A percentile compares a stretch with the other conserved stretches of the same genome.
Conservation (phyloP, 2,113 vertebrate species). For the Crocuta crocuta region DNA sequence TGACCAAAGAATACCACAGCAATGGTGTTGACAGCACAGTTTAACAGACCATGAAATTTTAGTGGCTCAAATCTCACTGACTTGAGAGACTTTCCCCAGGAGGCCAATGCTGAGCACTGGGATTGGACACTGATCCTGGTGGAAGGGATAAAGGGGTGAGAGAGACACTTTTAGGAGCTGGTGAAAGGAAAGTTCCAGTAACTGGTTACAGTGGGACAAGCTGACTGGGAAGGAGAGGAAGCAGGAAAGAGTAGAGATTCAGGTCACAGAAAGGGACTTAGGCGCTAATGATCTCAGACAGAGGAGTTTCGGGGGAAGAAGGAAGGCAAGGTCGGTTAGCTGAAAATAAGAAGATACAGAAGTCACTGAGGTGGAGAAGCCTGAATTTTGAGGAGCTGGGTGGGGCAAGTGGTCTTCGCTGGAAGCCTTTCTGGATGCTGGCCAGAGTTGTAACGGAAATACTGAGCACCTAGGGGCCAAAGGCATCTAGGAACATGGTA, state of each 20-base stretch:
- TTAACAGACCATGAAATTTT: neutral
- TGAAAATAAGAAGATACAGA: neutral
- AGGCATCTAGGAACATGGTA: neutral
- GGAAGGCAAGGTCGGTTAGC: neutral
- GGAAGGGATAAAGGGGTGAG: neutral
- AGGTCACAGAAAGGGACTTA: neutral
- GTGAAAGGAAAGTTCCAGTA: conserved; percentile 19
- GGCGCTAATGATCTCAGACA: neutral
- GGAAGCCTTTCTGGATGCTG: neutral
- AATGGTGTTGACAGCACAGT: neutral
- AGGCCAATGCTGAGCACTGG: neutral
- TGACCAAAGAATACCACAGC: neutral
- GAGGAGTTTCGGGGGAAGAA: neutral
- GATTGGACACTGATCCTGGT: neutral
- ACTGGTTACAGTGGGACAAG: neutral
- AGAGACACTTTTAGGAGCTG: neutral
- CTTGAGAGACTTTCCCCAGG: neutral
- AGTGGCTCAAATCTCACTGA: neutral
- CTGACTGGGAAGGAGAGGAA: neutral
- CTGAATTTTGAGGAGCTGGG: neutral
- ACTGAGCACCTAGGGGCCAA: neutral
- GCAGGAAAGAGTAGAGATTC: neutral
- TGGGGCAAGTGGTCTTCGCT: neutral
- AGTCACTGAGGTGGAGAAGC: neutral
- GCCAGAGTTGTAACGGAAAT: neutral